Evolutionary conservation across 2,113 vertebrate species (phyloP), one percentile per base, ranked within the genome.

Genomic region (Lepisosteus oculatus): DNA sequence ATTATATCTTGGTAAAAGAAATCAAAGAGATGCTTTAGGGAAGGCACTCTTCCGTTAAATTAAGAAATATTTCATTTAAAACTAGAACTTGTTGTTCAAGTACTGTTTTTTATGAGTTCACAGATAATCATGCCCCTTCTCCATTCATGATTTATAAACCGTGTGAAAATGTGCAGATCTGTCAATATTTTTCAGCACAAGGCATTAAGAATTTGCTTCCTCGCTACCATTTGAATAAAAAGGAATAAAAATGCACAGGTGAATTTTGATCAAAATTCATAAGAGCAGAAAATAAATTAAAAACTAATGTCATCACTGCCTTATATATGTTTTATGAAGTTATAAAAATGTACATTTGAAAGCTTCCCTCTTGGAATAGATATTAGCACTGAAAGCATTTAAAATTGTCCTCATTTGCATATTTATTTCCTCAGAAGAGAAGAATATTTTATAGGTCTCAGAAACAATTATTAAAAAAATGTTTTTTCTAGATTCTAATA

Each of bases 131-230:
- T 29, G 9, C 47, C 5, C 9, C 9, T 51, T 51, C 47, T 51
- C 5, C 47, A 51, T 51, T 51, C 29, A 9, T 51, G 9, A 9
- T 13, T 3, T 59, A 59, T n/a, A 59, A 13, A 59, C 9, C 5
- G 57, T 59, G 5, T 13, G n/a, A 59, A 59, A 59, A 13, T n/a
- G 14, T 29, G 9, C 62, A 42, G 62, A 65, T 11, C 29, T 43
- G 88, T 92, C 86, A 88, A 85, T 90, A 90, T 89, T 89, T 89
- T 91, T 92, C 90, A 91, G 86, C 82, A 29, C 1, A 29, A 29
- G 84, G 72, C 78, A 85, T 87, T 90, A 86, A 85, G 86, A 73
- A 85, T 84, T 90, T 88, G 86, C 79, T 79, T 2, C 76, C 88
- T 29, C 29, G 29, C 29, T 29, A 29, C 29, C 82, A 66, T 11